These are phyloP conservation scores for Drosophila subpulchrella DNA, from an alignment of 1,140 invertebrate species.

Conservation along the genomic window DNA sequence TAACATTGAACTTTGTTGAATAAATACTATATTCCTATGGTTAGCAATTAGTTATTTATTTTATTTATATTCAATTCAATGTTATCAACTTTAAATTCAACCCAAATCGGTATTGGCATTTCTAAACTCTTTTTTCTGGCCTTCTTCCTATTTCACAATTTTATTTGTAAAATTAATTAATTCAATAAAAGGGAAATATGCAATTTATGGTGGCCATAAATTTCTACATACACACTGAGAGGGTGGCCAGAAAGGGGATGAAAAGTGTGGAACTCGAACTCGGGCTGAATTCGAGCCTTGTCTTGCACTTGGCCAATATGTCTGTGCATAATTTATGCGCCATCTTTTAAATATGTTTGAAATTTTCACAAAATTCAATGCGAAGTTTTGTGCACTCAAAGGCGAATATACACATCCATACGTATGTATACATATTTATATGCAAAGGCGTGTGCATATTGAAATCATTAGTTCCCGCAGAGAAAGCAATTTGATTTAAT, in stretches of 20 bases:
- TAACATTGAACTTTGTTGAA: no score
- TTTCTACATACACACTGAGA: slow-evolving; percentile 36
- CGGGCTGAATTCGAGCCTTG: slow-evolving; percentile 21
- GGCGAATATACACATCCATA: not conserved
- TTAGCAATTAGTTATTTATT: no score
- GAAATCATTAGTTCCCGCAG: slow-evolving; percentile 32
- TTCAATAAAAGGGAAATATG: slow-evolving; percentile 68
- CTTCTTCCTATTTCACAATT: slow-evolving; percentile 34
- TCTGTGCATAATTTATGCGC: slow-evolving; percentile 67
- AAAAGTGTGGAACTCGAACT: slow-evolving; percentile 10
- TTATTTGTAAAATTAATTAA: slow-evolving; percentile 74
- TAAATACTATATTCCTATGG: no score
- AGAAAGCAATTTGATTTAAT: slow-evolving; percentile 35
- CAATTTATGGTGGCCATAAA: slow-evolving; percentile 70
- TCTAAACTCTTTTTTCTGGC: slow-evolving; percentile 4
- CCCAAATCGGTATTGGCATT: slow-evolving; percentile 6
- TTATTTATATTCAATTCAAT: not conserved
- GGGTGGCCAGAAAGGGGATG: not conserved
- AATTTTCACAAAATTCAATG: slow-evolving; percentile 38
- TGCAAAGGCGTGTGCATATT: slow-evolving; percentile 3
- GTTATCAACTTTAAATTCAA: not conserved
- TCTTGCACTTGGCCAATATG: slow-evolving; percentile 59
- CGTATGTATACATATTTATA: not conserved
- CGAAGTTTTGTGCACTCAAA: slow-evolving; percentile 25
- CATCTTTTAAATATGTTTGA: slow-evolving; percentile 65